Conservation (phyloP, 2,113 vertebrate species). For the Chaetodon trifascialis region DNA sequence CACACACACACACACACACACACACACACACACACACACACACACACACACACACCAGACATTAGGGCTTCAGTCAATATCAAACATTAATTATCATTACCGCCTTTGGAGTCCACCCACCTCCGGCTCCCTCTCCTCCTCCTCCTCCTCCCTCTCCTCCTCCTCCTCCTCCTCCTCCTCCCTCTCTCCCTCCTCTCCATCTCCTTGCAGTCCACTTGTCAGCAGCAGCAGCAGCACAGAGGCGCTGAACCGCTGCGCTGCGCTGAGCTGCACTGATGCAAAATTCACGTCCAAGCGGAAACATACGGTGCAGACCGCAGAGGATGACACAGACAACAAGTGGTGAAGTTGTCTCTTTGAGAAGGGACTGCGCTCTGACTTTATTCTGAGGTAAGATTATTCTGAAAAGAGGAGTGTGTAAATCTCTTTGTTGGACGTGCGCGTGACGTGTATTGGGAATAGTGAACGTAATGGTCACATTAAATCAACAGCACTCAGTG, state of each 20-base stretch:
- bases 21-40: background rate
- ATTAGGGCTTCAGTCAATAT: background rate
- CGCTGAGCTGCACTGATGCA: constrained; percentile 12
- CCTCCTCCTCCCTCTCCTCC: background rate
- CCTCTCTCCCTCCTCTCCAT: constrained; percentile 38
- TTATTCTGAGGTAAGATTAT: constrained; percentile 41
- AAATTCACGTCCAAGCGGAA: constrained; percentile 32
- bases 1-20: background rate
- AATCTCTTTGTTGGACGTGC: background rate
- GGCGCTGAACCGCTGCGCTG: background rate
- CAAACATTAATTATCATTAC: background rate
- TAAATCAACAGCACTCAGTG: background rate
- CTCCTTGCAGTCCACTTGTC: constrained; percentile 39
- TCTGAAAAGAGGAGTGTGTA: background rate
- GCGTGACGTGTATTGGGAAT: too few species aligned
- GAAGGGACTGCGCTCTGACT: background rate
- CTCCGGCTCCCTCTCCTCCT: too few species aligned
- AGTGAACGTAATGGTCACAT: background rate
- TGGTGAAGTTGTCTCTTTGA: background rate
- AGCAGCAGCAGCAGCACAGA: constrained; percentile 30
- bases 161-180: constrained; percentile 29
- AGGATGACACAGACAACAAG: background rate
- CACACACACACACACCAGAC: background rate
- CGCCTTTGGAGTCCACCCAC: constrained; percentile 36
- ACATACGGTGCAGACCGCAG: constrained; percentile 3